Evolutionary conservation across 1,140 invertebrate genomes (phyloP).

Genomic region (Aphelinus atriplicis): DNA sequence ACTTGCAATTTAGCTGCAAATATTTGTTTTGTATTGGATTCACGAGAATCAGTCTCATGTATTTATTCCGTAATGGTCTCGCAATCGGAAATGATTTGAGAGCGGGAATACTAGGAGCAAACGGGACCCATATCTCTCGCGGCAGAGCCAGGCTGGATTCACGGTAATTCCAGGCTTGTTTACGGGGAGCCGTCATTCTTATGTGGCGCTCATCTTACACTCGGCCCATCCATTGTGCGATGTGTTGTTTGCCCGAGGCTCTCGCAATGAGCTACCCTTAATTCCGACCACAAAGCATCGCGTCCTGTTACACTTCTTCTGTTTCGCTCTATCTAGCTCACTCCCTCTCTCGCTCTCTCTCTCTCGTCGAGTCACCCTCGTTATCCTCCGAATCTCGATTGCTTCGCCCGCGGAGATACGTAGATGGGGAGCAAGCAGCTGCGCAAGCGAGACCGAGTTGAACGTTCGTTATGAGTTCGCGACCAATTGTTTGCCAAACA

Average conservation of each 20-base stretch:
- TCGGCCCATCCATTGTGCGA: too few species aligned
- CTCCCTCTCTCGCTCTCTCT: neutral
- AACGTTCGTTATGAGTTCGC: conserved; percentile 15
- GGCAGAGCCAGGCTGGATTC: too few species aligned
- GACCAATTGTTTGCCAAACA: conserved; percentile 21
- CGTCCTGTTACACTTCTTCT: neutral
- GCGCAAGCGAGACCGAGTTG: neutral
- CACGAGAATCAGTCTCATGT: too few species aligned
- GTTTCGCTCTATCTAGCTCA: neutral
- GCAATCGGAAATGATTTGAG: too few species aligned
- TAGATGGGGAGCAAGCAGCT: neutral
- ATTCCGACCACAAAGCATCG: conserved; percentile 35
- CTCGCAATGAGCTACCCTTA: conserved; percentile 23
- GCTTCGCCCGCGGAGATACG: conserved; percentile 3
- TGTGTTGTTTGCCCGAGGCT: neutral
- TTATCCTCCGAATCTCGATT: conserved; percentile 35
- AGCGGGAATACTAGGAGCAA: too few species aligned
- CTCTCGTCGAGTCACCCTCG: conserved; percentile 32
- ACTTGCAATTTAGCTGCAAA: too few species aligned
- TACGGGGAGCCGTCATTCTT: conserved; percentile 24
- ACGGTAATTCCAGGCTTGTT: conserved; percentile 11
- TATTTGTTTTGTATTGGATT: too few species aligned
- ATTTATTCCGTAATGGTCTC: too few species aligned
- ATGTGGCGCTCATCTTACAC: neutral
- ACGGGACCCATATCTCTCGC: too few species aligned